These are phyloP conservation scores for Teinopalpus imperialis DNA, from an alignment of 2,888 invertebrate genomes.

Conservation along the genomic window DNA sequence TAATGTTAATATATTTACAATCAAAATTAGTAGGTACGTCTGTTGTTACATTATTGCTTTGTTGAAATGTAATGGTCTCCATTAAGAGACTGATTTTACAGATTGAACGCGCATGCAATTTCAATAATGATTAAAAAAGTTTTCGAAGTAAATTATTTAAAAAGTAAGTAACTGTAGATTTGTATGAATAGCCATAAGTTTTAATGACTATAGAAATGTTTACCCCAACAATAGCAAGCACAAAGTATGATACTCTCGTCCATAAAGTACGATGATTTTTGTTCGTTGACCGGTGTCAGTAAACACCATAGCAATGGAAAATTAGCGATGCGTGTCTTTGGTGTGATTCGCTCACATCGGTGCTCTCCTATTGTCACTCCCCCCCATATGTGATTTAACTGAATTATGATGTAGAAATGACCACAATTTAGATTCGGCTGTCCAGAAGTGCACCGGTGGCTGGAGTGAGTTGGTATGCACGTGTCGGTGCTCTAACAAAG, in stretches of 20 bases:
- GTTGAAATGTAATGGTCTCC: no score
- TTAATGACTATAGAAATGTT: slow-evolving; percentile 30
- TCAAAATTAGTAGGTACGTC: no score
- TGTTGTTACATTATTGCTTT: no score
- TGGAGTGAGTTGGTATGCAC: slow-evolving; percentile 45
- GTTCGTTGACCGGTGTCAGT: slow-evolving; percentile 59
- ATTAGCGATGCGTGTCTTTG: slow-evolving; percentile 76
- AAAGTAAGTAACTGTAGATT: slow-evolving; percentile 6
- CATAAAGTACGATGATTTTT: slow-evolving; percentile 45
- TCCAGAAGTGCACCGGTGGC: slow-evolving; percentile 61
- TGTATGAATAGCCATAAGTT: not conserved
- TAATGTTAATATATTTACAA: no score
- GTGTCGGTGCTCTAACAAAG: slow-evolving; percentile 39
- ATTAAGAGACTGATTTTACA: no score
- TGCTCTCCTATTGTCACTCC: slow-evolving; percentile 77
- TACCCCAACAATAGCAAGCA: slow-evolving; percentile 19
- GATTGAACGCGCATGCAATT: no score
- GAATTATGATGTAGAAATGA: slow-evolving; percentile 76
- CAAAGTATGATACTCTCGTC: slow-evolving; percentile 43
- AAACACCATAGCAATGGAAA: slow-evolving; percentile 63
- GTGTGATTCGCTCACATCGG: slow-evolving; percentile 80
- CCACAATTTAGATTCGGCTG: slow-evolving; percentile 74
- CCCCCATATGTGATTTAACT: slow-evolving; percentile 79
- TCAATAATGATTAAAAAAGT: no score
- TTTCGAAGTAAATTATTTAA: not conserved